Evolutionary conservation across 2,888 invertebrate genomes (phyloP), one percentile per base, ranked within the genome.

Genomic region (Parthenolecanium corni): DNA sequence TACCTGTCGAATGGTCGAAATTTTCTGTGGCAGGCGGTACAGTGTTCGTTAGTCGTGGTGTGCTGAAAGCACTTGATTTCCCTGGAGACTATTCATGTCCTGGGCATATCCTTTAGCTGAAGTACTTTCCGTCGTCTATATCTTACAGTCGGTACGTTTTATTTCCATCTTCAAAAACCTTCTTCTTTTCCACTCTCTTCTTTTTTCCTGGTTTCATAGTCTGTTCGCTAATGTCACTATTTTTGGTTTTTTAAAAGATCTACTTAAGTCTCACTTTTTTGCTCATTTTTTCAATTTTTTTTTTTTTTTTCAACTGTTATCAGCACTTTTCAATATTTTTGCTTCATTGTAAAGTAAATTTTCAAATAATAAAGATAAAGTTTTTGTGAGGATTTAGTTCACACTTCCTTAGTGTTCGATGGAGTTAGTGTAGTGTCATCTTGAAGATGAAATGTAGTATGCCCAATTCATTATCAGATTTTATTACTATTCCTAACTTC

Each of bases 81-180:
- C 65, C 65, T 31, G 18, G 64, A 64, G 65, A 65, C 64, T 61
- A 65, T 65, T 65, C 65, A 65, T 65, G 56, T 56, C 56, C 56
- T 56, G 56, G 56, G 56, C 56, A 56, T 56, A 56, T 56, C 56
- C 56, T 56, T 56, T 42, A 56, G 56, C 24, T 56, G 56, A 44
- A 56, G 56, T 44, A 44, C 56, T 56, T 56, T 25, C 56, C 56
- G 40, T 56, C 56, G 42, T 56, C 12, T 18, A 56, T 56, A 24
- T 56, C 56, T 42, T 56, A 18, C 56, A 42, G 56, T 21, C 56
- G 14, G 11, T 40, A 56, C 44, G n/a, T 56, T 56, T 56, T 56
- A 56, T 56, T 42, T 56, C 56, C 20, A 44, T 56, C 56, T 44
- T 56, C 56, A 42, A 40, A 46, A 56, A 36, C 56, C 56, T 44